Base-by-base conservation (phyloP, 2,797 vertebrate genomes). In the Sciurus vulgaris region DNA sequence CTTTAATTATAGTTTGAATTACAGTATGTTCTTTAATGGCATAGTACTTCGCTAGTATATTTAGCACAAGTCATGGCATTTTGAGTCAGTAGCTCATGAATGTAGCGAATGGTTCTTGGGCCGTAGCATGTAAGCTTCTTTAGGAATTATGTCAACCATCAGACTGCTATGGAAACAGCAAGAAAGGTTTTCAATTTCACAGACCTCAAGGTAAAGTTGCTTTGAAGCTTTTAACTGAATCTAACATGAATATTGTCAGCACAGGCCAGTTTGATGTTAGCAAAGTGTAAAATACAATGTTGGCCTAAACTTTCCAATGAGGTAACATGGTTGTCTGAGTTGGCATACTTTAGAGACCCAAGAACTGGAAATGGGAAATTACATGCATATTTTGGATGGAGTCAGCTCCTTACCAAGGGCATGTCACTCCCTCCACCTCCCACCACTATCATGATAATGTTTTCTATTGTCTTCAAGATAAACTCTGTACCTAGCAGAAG, bases 61-160 rank as follows among this genome's bases (percentile, higher is more conserved):
- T 49, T 81, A 85, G 89, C 33, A 69, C 35, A 83, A 88, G 61
- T 77, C 7, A 0, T 65, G 41, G 59, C 47, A 70, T 91, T 96
- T 82, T 26, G 70, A 65, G 44, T 61, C 56, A 63, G 86, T 63
- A 73, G 47, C 6, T 0, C 22, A 8, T 11, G 33, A 85, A n/a
- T 13, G 33, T 4, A 56, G 35, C 56, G 92, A 97, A 76, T n/a
- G 24, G 24, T 47, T 84, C 85, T 87, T 81, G 69, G 47, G 38
- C 26, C 90, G 96, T 88, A 95, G 89, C 17, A 30, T 67, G 73
- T 89, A 96, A 97, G 82, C 84, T 83, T 85, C 93, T 95, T 96
- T 86, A 69, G 82, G 85, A 87, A 93, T 95, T 93, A 92, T 73
- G 47, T 70, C 93, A 96, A 63, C 87, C 90, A 67, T 72, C 92